A percentile compares a stretch with the other conserved stretches of the same genome.
Evolutionary conservation across 2,113 vertebrate genomes (phyloP).

Genomic region (Panthera uncia): DNA sequence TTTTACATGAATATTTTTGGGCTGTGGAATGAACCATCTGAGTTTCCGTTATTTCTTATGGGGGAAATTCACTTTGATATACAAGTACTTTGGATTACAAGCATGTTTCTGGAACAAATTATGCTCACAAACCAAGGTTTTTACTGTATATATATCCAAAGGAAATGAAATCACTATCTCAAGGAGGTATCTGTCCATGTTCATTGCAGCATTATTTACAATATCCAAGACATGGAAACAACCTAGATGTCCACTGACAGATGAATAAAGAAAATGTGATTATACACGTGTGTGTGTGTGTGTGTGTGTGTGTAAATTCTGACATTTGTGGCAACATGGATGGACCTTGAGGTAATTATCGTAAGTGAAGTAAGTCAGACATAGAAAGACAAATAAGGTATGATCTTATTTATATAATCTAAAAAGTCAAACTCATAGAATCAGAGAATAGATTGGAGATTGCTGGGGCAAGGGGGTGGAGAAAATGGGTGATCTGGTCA

Average conservation of each 20-base stretch:
- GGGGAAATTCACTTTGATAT: too few species aligned
- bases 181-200: background rate
- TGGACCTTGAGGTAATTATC: background rate
- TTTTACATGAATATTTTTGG: too few species aligned
- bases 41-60: too few species aligned
- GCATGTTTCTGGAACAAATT: too few species aligned
- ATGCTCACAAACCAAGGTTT: too few species aligned
- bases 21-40: too few species aligned
- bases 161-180: background rate
- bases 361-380: background rate
- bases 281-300: background rate
- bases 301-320: background rate
- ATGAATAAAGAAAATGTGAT: background rate
- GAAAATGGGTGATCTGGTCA: background rate
- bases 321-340: background rate
- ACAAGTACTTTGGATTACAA: too few species aligned
- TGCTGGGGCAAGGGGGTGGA: background rate
- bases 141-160: background rate
- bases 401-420: background rate
- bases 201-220: background rate
- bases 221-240: background rate
- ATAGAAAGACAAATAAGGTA: background rate
- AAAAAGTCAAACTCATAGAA: background rate
- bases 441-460: background rate
- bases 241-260: background rate